phyloP scores from a whole-genome alignment of 2,113 vertebrate species.

The Vulpes vulpes region DNA sequence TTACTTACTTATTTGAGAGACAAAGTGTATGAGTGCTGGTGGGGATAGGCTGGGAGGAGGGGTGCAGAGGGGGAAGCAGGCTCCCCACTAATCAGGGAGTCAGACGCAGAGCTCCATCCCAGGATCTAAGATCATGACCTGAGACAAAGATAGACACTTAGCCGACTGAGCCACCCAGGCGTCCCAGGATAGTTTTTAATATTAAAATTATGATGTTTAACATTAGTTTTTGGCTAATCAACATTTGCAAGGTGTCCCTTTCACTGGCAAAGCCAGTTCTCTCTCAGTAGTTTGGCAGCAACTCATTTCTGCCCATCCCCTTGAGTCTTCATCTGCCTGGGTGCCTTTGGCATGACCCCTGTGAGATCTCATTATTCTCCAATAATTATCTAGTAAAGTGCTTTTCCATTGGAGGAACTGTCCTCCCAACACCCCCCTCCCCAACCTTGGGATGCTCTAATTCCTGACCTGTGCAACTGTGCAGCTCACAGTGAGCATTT shows the following conservation, averaged over 20 bases:
- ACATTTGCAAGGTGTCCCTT: background rate
- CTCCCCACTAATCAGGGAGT: background rate
- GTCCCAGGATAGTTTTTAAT: background rate
- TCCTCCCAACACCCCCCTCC: background rate
- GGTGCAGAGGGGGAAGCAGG: background rate
- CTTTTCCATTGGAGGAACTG: background rate
- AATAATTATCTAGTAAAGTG: background rate
- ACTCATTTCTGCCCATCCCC: background rate
- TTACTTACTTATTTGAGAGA: background rate
- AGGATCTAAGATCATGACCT: background rate
- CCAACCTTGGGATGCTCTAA: background rate
- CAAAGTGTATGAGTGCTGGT: background rate
- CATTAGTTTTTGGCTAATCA: background rate
- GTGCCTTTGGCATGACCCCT: background rate
- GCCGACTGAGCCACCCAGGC: background rate
- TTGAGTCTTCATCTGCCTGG: background rate
- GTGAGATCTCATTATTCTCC: background rate
- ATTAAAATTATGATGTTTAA: background rate
- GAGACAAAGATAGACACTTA: background rate
- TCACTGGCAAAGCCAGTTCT: background rate
- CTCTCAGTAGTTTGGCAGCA: background rate
- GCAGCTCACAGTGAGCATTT: conserved; percentile 75
- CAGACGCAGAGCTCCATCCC: background rate
- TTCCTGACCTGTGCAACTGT: background rate
- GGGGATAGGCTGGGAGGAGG: background rate